Evolutionary conservation across 2,113 vertebrate species (phyloP).

Genomic region (Mobula birostris): DNA sequence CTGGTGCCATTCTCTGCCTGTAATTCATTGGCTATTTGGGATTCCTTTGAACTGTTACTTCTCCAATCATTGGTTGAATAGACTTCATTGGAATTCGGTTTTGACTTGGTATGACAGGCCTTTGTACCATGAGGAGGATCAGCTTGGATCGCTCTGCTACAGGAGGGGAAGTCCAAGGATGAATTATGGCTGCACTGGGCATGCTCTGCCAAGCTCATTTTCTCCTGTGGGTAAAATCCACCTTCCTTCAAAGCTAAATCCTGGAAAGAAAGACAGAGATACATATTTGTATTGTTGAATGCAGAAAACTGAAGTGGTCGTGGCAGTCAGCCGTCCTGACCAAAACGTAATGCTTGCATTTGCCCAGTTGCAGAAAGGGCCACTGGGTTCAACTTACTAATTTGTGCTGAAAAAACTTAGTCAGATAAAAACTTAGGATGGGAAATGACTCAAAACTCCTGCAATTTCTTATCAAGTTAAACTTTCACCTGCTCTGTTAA

Average conservation of each 20-base stretch:
- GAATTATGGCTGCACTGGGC: not conserved
- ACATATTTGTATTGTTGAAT: not conserved
- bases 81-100: not conserved
- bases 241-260: not conserved
- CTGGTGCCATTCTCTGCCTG: not conserved
- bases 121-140: not conserved
- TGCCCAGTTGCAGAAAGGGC: not conserved
- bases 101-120: not conserved
- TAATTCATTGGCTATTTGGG: not conserved
- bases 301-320: no score
- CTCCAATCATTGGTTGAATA: not conserved
- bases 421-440: not conserved
- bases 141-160: not conserved
- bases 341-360: not conserved
- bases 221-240: not conserved
- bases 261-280: not conserved
- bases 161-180: not conserved
- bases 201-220: constrained; percentile 1
- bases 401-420: not conserved
- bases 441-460: not conserved
- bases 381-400: not conserved
- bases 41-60: not conserved
- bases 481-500: not conserved
- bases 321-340: no score
- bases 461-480: not conserved